These are phyloP conservation scores for Hyphantria cunea DNA, from an alignment of 1,140 invertebrate genomes.

Conservation along the genomic window DNA sequence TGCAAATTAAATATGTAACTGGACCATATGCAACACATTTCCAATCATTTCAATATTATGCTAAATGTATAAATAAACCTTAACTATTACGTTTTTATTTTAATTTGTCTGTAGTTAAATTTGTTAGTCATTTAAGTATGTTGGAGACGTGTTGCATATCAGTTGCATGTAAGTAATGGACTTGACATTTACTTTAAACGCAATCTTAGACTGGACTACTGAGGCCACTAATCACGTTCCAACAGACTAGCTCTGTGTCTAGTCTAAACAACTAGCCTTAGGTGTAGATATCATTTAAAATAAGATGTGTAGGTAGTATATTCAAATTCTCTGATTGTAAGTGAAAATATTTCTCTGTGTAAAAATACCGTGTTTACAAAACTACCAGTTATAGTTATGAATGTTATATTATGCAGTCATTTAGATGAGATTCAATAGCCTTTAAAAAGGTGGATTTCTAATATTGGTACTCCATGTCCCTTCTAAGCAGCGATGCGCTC, in stretches of 20 bases:
- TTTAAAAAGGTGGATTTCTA: no score
- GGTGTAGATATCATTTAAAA: constrained; percentile 77
- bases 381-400: no score
- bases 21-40: no score
- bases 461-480: no score
- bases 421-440: no score
- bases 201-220: constrained; percentile 26
- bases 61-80: no score
- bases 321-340: constrained; percentile 75
- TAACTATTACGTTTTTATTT: no score
- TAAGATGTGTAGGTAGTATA: constrained; percentile 75
- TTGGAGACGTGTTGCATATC: constrained; percentile 7
- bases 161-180: neutral
- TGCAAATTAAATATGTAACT: constrained; percentile 10
- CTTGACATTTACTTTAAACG: neutral
- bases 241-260: constrained; percentile 61
- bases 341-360: constrained; percentile 51
- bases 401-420: no score
- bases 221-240: constrained; percentile 51
- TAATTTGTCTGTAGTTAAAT: no score
- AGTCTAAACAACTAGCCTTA: constrained; percentile 66
- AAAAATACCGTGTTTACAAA: constrained; percentile 35
- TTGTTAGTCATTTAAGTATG: neutral
- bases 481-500: no score
- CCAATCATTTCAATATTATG: no score